A percentile compares a stretch with the other conserved stretches of the same genome.
phyloP scores from a whole-genome alignment of 35 echinoderm and acorn worm species.

The Ophiothrix spiculata region DNA sequence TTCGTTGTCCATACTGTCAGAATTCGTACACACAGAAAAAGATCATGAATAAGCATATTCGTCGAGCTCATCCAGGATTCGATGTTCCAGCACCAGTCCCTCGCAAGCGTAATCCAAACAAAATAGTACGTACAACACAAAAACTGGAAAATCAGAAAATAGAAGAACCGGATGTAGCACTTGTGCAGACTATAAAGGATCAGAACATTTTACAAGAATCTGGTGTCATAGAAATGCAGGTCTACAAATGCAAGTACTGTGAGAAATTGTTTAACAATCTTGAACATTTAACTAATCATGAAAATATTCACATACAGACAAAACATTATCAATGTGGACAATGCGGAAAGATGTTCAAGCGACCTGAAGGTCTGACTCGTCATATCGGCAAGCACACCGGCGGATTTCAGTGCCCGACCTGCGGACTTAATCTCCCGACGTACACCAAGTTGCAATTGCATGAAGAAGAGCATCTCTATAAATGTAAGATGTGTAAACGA shows the following conservation, averaged over 20 bases:
- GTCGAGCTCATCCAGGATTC: not conserved
- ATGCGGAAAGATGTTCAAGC: not conserved
- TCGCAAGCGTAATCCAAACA: not conserved
- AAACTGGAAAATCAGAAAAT: not conserved
- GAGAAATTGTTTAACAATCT: not conserved
- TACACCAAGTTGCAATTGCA: conserved; percentile 1
- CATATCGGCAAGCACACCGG: not conserved
- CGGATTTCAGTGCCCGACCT: not conserved
- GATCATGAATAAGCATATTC: not conserved
- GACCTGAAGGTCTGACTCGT: not conserved
- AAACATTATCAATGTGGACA: not conserved
- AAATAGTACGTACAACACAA: too few species aligned
- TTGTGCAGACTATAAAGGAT: not conserved
- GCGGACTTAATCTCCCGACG: not conserved
- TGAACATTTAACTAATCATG: not conserved
- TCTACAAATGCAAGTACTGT: not conserved
- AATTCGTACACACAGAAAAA: conserved; percentile 1
- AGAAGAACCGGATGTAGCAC: not conserved
- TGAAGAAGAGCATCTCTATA: not conserved
- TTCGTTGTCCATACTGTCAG: not conserved
- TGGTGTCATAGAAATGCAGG: not conserved
- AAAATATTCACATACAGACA: not conserved
- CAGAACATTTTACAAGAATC: not conserved
- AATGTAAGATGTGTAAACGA: conserved; percentile 3
- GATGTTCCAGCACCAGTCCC: not conserved